These are phyloP conservation scores for Raphicerus campestris DNA, from an alignment of 2,113 vertebrate genomes.

Conservation along the genomic window DNA sequence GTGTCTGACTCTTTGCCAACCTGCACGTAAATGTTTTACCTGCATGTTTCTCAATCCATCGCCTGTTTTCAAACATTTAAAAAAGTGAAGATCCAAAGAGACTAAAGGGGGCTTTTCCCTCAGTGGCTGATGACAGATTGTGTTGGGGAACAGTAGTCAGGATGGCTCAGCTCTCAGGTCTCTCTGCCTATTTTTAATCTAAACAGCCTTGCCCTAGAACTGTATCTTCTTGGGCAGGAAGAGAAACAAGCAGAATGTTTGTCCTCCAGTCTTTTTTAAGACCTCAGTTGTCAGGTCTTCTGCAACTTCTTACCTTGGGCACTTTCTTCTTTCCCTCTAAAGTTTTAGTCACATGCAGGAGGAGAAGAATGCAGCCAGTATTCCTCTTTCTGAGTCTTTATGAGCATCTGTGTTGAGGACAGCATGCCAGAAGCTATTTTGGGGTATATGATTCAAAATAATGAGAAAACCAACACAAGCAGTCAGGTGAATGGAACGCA, in stretches of 20 bases:
- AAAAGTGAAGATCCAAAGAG: not conserved
- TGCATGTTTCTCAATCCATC: not conserved
- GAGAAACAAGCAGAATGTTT: not conserved
- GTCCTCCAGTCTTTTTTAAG: not conserved
- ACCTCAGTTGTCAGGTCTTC: not conserved
- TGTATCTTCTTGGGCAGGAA: not conserved
- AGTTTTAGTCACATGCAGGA: not conserved
- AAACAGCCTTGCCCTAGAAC: not conserved
- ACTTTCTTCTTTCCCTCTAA: not conserved
- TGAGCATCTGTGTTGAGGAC: not conserved
- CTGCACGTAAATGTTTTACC: not conserved
- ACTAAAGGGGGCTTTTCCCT: not conserved
- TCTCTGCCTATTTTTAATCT: not conserved
- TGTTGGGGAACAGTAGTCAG: not conserved
- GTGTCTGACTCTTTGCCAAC: not conserved
- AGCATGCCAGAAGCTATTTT: slow-evolving; percentile 47
- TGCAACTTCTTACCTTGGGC: not conserved
- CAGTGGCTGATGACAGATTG: not conserved
- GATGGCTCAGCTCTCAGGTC: not conserved
- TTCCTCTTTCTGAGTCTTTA: slow-evolving; percentile 32
- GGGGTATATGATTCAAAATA: slow-evolving; percentile 22
- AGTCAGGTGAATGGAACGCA: not conserved
- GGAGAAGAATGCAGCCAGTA: not conserved
- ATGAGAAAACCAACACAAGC: slow-evolving; percentile 21
- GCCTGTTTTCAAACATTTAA: not conserved